Conservation (phyloP, 2,797 vertebrate genomes). For the Chelmon rostratus region DNA sequence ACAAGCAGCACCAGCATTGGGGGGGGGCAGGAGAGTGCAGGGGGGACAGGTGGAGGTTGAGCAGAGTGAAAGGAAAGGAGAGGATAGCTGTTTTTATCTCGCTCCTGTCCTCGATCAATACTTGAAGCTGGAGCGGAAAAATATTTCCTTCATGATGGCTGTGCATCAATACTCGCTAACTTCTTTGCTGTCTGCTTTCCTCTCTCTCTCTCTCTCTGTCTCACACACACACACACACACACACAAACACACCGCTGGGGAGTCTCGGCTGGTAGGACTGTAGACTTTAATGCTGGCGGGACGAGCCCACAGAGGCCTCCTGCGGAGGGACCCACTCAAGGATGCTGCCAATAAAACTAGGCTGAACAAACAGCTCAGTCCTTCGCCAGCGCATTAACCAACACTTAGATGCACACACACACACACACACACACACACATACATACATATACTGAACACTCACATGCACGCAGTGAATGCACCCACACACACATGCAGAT, state of each 20-base stretch:
- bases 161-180: slow-evolving; percentile 39
- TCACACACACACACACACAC: slow-evolving; percentile 19
- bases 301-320: slow-evolving; percentile 60
- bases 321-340: slow-evolving; percentile 60
- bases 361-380: slow-evolving; percentile 66
- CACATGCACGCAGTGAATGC: slow-evolving; percentile 12
- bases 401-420: slow-evolving; percentile 26
- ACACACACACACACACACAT: slow-evolving; percentile 17
- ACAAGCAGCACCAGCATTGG: slow-evolving; percentile 46
- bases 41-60: slow-evolving; percentile 30
- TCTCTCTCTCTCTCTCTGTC: background rate
- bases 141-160: slow-evolving; percentile 41
- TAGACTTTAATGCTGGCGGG: slow-evolving; percentile 62
- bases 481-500: slow-evolving; percentile 46
- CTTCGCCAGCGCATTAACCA: slow-evolving; percentile 58
- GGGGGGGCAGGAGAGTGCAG: background rate
- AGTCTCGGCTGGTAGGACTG: slow-evolving; percentile 54
- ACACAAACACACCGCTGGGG: slow-evolving; percentile 34
- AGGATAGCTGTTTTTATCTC: slow-evolving; percentile 35
- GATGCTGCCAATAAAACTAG: slow-evolving; percentile 66
- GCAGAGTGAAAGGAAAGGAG: slow-evolving; percentile 29
- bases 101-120: slow-evolving; percentile 45
- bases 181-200: slow-evolving; percentile 38
- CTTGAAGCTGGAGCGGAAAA: slow-evolving; percentile 31
- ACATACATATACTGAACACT: slow-evolving; percentile 29